These are phyloP conservation scores for Crotalus viridis DNA, from an alignment of 2,113 vertebrate species.

Conservation along the genomic window DNA sequence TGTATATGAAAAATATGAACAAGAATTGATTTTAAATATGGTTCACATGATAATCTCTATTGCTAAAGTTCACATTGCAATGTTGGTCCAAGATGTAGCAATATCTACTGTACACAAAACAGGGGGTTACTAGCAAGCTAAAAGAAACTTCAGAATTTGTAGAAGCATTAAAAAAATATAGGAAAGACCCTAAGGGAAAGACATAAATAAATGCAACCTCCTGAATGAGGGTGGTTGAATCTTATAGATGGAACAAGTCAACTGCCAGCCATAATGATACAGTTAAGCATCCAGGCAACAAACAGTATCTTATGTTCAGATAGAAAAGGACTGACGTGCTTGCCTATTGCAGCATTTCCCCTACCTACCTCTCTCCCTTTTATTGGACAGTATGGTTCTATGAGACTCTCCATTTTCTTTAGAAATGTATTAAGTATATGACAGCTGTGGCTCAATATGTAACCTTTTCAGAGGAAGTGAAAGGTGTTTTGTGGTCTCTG, in stretches of 20 bases:
- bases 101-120: neutral
- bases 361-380: neutral
- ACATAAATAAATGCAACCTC: neutral
- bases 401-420: neutral
- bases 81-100: neutral
- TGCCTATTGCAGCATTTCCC: neutral
- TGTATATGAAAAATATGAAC: neutral
- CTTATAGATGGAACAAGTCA: neutral
- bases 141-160: neutral
- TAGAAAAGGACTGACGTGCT: neutral
- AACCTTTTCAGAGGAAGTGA: slow-evolving; percentile 47
- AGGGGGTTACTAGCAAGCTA: neutral
- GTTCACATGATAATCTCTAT: neutral
- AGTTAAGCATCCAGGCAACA: neutral
- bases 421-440: neutral
- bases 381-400: neutral
- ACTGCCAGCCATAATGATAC: neutral
- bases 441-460: slow-evolving; percentile 8
- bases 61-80: neutral
- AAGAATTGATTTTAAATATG: neutral
- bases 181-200: neutral
- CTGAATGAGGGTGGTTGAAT: neutral
- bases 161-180: neutral
- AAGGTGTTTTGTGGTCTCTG: slow-evolving; percentile 15
- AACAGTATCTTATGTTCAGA: neutral